A percentile compares a stretch with the other conserved stretches of the same genome.
Evolutionary conservation across 2,888 invertebrate genomes (phyloP).

Genomic region (Lordiphosa fenestrarum): DNA sequence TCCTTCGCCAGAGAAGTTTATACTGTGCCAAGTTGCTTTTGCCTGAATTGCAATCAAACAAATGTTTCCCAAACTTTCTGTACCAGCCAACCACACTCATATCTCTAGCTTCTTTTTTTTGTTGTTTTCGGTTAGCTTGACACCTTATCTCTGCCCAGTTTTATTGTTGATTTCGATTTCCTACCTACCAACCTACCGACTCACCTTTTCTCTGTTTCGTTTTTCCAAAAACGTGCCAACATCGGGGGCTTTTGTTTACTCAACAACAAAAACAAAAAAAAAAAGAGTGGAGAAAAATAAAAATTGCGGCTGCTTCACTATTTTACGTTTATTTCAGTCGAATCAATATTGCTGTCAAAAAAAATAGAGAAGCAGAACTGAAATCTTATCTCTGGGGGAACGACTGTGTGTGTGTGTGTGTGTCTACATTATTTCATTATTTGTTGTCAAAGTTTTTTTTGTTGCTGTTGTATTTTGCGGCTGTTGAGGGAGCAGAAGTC

Average conservation of each 20-base stretch:
- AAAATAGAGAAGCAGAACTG: slow-evolving; percentile 34
- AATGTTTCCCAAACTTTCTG: slow-evolving; percentile 7
- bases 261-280: slow-evolving; percentile 56
- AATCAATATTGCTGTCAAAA: slow-evolving; percentile 75
- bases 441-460: slow-evolving; percentile 66
- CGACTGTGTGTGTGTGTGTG: slow-evolving; percentile 25
- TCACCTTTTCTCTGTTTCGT: slow-evolving; percentile 49
- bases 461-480: slow-evolving; percentile 27
- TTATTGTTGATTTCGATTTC: slow-evolving; percentile 47
- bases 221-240: slow-evolving; percentile 13
- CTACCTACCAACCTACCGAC: slow-evolving; percentile 34
- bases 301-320: slow-evolving; percentile 45
- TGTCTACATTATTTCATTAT: slow-evolving; percentile 72
- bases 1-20: no score
- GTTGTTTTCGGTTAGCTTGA: slow-evolving; percentile 40
- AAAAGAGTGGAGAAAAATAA: slow-evolving; percentile 5
- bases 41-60: no score
- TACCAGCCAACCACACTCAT: neutral
- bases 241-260: slow-evolving; percentile 56
- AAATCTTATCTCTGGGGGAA: slow-evolving; percentile 63
- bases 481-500: slow-evolving; percentile 49
- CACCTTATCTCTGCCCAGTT: slow-evolving; percentile 43
- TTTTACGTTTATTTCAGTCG: slow-evolving; percentile 47
- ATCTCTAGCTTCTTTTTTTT: slow-evolving; percentile 7
- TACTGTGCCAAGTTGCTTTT: no score